phyloP scores from a whole-genome alignment of 2,113 vertebrate genomes.

The Calypte anna region DNA sequence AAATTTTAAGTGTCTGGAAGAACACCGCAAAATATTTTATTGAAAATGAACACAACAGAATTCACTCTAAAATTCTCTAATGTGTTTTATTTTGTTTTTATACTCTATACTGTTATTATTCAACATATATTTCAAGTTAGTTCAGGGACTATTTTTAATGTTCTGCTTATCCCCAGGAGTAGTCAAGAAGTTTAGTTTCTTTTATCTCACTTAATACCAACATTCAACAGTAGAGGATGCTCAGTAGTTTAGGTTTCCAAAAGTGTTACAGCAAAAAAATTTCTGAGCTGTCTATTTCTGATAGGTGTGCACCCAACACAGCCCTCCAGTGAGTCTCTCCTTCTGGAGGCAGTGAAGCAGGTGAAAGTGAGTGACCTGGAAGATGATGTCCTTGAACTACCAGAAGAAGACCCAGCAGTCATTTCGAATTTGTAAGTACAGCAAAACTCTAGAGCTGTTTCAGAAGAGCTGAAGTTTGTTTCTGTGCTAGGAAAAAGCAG shows the following conservation, averaged over 20 bases:
- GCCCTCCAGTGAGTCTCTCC: conserved; percentile 86
- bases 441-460: not conserved
- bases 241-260: not conserved
- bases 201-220: not conserved
- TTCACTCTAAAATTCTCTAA: not conserved
- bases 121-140: not conserved
- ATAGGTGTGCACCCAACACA: conserved; percentile 87
- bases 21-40: not conserved
- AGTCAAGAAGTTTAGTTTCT: not conserved
- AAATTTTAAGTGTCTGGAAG: not conserved
- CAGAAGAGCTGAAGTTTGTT: not conserved
- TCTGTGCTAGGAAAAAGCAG: not conserved
- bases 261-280: not conserved
- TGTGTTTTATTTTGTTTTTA: not conserved
- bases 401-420: conserved; percentile 85
- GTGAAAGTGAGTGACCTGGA: conserved; percentile 95
- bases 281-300: not conserved
- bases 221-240: not conserved
- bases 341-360: conserved; percentile 94
- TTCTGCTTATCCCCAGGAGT: not conserved
- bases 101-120: not conserved
- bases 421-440: conserved; percentile 75
- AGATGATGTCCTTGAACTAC: conserved; percentile 92
- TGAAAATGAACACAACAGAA: not conserved
- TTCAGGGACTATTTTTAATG: not conserved